These are phyloP conservation scores for Oscheius sp. DNA, from an alignment of 2,888 invertebrate genomes.

Conservation along the genomic window DNA sequence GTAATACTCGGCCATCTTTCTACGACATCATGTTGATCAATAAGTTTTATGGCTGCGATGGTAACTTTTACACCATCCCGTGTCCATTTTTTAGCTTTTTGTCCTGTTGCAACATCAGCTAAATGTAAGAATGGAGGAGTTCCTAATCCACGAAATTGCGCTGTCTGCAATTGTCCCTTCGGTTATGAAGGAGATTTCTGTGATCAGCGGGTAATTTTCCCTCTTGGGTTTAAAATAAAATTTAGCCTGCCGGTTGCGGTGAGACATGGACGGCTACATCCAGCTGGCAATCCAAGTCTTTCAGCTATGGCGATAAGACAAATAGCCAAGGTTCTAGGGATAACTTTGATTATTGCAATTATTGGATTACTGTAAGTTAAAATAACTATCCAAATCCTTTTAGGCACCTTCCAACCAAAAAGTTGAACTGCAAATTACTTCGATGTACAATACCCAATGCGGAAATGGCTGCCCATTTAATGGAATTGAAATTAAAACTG, in stretches of 20 bases:
- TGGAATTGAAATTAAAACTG: slow-evolving; percentile 41
- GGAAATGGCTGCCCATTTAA: slow-evolving; percentile 49
- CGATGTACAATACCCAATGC: slow-evolving; percentile 45
- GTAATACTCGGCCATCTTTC: slow-evolving; percentile 57
- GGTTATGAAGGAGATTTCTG: slow-evolving; percentile 51
- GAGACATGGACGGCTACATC: slow-evolving; percentile 45
- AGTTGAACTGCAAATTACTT: slow-evolving; percentile 43
- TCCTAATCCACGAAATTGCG: slow-evolving; percentile 51
- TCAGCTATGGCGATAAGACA: slow-evolving; percentile 41
- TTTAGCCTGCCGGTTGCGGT: slow-evolving; percentile 48
- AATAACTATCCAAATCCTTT: no score
- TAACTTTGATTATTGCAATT: slow-evolving; percentile 30
- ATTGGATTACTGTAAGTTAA: slow-evolving; percentile 28
- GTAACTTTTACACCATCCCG: slow-evolving; percentile 24
- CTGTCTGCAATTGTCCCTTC: slow-evolving; percentile 48
- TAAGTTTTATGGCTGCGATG: slow-evolving; percentile 63
- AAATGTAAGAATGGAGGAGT: slow-evolving; percentile 51
- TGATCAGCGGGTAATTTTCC: slow-evolving; percentile 40
- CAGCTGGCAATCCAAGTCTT: slow-evolving; percentile 40
- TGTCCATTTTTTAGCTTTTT: slow-evolving; percentile 4
- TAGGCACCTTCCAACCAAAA: slow-evolving; percentile 47
- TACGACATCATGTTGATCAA: slow-evolving; percentile 68
- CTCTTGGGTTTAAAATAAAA: neutral
- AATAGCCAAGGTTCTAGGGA: slow-evolving; percentile 33
- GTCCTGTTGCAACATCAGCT: slow-evolving; percentile 20